Base-by-base conservation (phyloP, 2,797 vertebrate species). In the Distichodus sexfasciatus region DNA sequence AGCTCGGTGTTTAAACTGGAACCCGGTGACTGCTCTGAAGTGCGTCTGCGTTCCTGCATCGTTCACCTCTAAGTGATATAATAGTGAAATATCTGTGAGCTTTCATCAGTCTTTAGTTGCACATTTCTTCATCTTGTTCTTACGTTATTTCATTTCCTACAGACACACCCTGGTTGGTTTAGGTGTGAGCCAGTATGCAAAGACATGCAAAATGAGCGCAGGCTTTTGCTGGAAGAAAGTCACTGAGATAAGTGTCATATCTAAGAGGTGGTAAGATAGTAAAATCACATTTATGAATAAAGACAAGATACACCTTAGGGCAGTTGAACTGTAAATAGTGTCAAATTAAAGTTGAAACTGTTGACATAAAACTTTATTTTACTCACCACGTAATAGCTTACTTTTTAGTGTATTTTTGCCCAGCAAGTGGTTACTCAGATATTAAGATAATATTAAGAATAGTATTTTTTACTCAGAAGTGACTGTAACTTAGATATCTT, bases 31-130 rank as follows among this genome's bases (percentile, higher is more conserved):
- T 69, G 38, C 57, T 36, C 46, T 78, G 59, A 48, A 61, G 79
- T 79, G 47, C 72, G 72, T 81, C 80, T 53, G 74, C 82, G 81
- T 86, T 86, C 74, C 64, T 76, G 6, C 33, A n/a, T n/a, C n/a
- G n/a, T n/a, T n/a, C n/a, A n/a, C n/a, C n/a, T n/a, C n/a, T n/a
- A n/a, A n/a, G n/a, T n/a, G n/a, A n/a, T n/a, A n/a, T n/a, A n/a
- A n/a, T n/a, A n/a, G n/a, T n/a, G n/a, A n/a, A n/a, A n/a, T n/a
- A n/a, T n/a, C 29, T 29, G 2, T 51, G 15, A 2, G 0, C 48
- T 29, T 57, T 36, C 33, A 6, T 23, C n/a, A n/a, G n/a, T n/a
- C n/a, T n/a, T 57, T 12, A 36, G 29, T 54, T 53, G 28, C 24
- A 8, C 8, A 3, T 26, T 14, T 14, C 21, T 48, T 26, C 4